Conservation (phyloP, 2,113 vertebrate genomes). For the Oncorhynchus masou region DNA sequence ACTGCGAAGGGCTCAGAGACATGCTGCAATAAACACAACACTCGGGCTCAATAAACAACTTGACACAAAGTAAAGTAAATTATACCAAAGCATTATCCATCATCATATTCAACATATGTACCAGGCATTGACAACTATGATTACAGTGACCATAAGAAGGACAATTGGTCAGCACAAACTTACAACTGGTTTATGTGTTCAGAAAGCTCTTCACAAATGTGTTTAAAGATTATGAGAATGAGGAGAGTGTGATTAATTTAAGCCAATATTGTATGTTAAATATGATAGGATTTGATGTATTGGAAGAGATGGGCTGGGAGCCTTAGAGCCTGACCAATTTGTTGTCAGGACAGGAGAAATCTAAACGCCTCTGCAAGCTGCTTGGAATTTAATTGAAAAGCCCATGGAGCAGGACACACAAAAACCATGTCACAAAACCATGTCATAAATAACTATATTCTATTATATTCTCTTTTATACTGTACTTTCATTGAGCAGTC, state of each 20-base stretch:
- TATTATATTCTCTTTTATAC: background rate
- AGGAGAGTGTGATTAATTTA: constrained; percentile 41
- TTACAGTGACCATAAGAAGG: too few relatives aligned
- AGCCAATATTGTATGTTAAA: constrained; percentile 49
- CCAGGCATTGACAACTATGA: background rate
- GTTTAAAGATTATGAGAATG: constrained; percentile 22
- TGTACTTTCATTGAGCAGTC: background rate
- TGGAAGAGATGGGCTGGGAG: constrained; percentile 16
- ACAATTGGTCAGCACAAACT: background rate
- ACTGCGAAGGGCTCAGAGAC: constrained; percentile 28
- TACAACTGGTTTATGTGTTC: constrained; percentile 13
- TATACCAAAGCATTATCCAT: background rate
- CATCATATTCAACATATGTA: constrained; percentile 1
- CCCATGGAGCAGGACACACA: background rate
- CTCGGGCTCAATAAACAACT: constrained; percentile 8
- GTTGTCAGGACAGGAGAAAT: constrained; percentile 46
- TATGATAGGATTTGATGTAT: constrained; percentile 11
- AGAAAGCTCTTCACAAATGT: too few relatives aligned
- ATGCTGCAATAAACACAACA: constrained; percentile 19
- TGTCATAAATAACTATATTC: background rate
- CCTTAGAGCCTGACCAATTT: constrained; percentile 31
- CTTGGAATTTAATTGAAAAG: constrained; percentile 11
- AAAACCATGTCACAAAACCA: background rate
- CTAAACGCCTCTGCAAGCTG: constrained; percentile 29
- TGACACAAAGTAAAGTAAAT: background rate